phyloP scores from a whole-genome alignment of 2,113 vertebrate genomes.

The human region GRCh38 chr9:75090001-75090500 shows the following conservation, averaged over 20 bases:
- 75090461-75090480: background rate
- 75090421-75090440: background rate
- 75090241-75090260: background rate
- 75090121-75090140: background rate
- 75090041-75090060: background rate
- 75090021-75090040: background rate
- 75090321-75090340: background rate
- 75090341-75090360: background rate
- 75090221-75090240: background rate
- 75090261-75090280: background rate
- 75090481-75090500: too few species aligned
- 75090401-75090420: background rate
- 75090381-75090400: background rate
- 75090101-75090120: constrained; percentile 10
- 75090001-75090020: background rate
- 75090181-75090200: background rate
- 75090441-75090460: background rate
- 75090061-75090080: constrained; percentile 40
- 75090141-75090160: constrained; percentile 18
- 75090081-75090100: constrained; percentile 12
- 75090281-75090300: background rate
- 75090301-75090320: background rate
- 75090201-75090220: background rate
- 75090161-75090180: background rate
- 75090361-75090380: background rate